These are phyloP conservation scores for Tholera decimalis DNA, from an alignment of 2,888 invertebrate species.

Conservation along the genomic window DNA sequence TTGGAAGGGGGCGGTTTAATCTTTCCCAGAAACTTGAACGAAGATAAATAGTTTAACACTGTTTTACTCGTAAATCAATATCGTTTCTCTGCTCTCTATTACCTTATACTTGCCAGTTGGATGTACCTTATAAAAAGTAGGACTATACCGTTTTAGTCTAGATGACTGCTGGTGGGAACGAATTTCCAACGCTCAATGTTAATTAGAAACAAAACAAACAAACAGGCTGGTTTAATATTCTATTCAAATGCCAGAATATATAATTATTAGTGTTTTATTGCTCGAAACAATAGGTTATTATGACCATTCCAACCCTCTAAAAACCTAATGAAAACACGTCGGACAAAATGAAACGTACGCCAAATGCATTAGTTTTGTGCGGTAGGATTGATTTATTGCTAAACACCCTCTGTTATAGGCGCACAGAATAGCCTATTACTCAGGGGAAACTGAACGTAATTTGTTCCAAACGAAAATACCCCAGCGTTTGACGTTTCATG, in stretches of 20 bases:
- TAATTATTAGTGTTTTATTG: conserved; percentile 35
- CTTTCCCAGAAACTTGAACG: conserved; percentile 21
- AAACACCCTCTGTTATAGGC: conserved; percentile 68
- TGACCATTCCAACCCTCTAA: conserved; percentile 60
- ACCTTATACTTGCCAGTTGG: conserved; percentile 6
- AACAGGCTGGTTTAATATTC: conserved; percentile 23
- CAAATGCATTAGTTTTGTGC: conserved; percentile 79
- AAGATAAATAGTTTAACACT: conserved; percentile 3
- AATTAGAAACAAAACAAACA: conserved; percentile 5
- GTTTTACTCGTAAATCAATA: conserved; percentile 5
- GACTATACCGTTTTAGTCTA: conserved; percentile 17
- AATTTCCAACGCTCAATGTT: not conserved
- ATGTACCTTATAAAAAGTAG: conserved; percentile 22
- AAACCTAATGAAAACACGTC: conserved; percentile 72
- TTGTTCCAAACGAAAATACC: conserved; percentile 59
- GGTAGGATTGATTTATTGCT: conserved; percentile 77
- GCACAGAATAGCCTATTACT: conserved; percentile 58
- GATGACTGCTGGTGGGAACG: not conserved
- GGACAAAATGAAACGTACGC: conserved; percentile 73
- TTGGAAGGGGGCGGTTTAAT: conserved; percentile 20
- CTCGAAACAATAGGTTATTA: conserved; percentile 59
- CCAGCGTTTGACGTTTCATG: conserved; percentile 46
- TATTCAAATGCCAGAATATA: conserved; percentile 55
- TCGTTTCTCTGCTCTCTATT: conserved; percentile 31
- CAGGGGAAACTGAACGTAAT: conserved; percentile 70